Evolutionary conservation across 1,140 invertebrate genomes (phyloP).

Genomic region (Eufriesea mexicana): DNA sequence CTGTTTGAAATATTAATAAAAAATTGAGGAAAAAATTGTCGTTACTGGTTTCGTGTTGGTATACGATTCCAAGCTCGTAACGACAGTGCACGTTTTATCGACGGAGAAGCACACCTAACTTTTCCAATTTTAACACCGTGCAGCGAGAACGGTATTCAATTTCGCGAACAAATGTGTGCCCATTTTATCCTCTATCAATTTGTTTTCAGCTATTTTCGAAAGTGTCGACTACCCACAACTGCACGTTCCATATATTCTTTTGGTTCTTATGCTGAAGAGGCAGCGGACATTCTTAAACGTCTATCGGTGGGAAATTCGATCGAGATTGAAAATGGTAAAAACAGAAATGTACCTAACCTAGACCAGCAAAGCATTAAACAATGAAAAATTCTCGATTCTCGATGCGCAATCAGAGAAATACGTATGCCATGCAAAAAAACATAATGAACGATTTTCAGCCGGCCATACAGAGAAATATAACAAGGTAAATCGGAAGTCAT

Average conservation of each 20-base stretch:
- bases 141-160: neutral
- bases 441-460: constrained; percentile 34
- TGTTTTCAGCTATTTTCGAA: constrained; percentile 21
- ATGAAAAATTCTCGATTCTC: constrained; percentile 10
- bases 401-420: constrained; percentile 23
- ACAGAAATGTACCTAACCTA: neutral
- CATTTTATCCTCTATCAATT: neutral
- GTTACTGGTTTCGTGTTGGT: neutral
- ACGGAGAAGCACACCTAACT: neutral
- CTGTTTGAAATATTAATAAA: neutral
- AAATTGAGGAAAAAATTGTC: neutral
- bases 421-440: constrained; percentile 44
- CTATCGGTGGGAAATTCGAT: neutral
- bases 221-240: neutral
- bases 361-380: constrained; percentile 20
- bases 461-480: constrained; percentile 30
- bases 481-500: neutral
- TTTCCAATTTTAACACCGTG: constrained; percentile 1
- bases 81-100: neutral
- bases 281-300: neutral
- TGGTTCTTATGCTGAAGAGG: too few species aligned
- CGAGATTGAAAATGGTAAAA: neutral
- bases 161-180: neutral
- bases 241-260: neutral
- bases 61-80: neutral